phyloP scores from a whole-genome alignment of 2,888 invertebrate genomes.

The Nymphalis polychloros region DNA sequence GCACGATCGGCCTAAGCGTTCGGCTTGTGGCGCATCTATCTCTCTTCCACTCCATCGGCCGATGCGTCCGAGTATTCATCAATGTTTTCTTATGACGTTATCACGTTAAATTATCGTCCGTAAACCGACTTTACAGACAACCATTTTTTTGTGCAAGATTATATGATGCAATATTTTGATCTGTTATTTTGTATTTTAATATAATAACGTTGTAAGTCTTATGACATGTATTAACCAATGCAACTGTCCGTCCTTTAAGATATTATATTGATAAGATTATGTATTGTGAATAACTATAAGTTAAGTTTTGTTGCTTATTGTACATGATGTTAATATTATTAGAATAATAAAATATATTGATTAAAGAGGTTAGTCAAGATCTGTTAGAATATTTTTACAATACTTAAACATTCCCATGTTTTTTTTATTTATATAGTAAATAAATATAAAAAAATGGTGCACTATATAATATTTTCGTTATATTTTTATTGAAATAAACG shows the following conservation, averaged over 20 bases:
- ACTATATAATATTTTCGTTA: conserved; percentile 18
- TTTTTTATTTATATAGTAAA: background rate
- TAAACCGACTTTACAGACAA: too few species aligned
- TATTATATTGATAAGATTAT: background rate
- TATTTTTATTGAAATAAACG: conserved; percentile 33
- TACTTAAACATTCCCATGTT: background rate
- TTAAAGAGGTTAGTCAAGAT: background rate
- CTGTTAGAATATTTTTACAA: background rate
- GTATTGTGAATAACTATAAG: background rate
- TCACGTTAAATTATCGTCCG: too few species aligned
- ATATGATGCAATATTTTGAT: conserved; percentile 6
- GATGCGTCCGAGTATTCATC: too few species aligned
- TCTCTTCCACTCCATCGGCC: too few species aligned
- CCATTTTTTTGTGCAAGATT: background rate
- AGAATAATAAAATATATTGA: background rate
- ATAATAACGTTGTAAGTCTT: background rate
- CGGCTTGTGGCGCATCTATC: too few species aligned
- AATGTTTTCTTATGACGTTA: too few species aligned
- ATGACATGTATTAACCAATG: conserved; percentile 1
- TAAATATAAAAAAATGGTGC: conserved; percentile 3
- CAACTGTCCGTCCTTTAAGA: conserved; percentile 4
- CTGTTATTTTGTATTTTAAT: background rate
- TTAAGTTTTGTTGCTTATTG: background rate
- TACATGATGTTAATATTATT: background rate
- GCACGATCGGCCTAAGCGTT: too few species aligned